Conservation (phyloP, 2,797 vertebrate genomes). For the Stomatorhinus walkeri region DNA sequence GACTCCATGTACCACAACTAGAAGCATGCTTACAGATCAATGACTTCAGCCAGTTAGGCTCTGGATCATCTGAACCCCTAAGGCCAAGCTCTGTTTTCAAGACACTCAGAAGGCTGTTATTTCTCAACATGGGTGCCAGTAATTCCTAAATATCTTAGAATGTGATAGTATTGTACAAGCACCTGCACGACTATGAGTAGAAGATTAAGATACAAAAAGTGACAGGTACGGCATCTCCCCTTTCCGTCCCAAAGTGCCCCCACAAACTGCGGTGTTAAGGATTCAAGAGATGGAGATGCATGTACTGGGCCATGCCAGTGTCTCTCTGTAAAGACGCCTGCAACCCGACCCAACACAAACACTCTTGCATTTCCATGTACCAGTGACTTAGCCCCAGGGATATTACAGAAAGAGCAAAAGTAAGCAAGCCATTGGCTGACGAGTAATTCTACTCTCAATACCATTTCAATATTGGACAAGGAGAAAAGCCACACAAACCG, state of each 20-base stretch:
- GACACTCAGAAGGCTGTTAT: background rate
- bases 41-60: background rate
- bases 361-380: background rate
- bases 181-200: background rate
- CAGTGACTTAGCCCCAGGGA: background rate
- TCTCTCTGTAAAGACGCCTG: background rate
- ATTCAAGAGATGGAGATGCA: background rate
- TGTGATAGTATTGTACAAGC: background rate
- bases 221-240: background rate
- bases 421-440: background rate
- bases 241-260: background rate
- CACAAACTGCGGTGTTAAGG: background rate
- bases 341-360: background rate
- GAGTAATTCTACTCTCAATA: background rate
- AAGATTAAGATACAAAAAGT: background rate
- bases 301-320: background rate
- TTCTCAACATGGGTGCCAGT: background rate
- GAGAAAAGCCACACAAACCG: background rate
- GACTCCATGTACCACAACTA: background rate
- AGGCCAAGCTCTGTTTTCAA: background rate
- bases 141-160: background rate
- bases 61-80: background rate
- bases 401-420: background rate
- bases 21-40: background rate
- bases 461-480: background rate